Evolutionary conservation across 2,113 vertebrate genomes (phyloP), one percentile per base, ranked within the genome.

Genomic region (Sebastes schlegelii): DNA sequence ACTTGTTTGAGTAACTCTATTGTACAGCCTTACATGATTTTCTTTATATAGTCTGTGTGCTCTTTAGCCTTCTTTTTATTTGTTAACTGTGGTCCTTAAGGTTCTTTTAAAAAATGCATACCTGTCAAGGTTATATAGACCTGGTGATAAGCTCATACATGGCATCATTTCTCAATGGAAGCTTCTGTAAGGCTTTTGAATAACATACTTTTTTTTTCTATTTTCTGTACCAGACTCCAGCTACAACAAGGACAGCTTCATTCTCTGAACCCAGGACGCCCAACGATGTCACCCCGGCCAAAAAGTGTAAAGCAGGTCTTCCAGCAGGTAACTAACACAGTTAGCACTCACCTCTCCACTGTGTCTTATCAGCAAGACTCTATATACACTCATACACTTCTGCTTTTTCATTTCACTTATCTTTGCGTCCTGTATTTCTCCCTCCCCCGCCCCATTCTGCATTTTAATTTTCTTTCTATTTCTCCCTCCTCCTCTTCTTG

Each of bases 211-310:
- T 79, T 10, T 40, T 23, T 21, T 6, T 67, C 14, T 64, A 6
- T 43, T 54, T 17, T 78, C 21, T 67, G 9, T 40, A 16, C 43
- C 74, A 99, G 98, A 99, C 98, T 51, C 97, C 98, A 43, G 97
- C 96, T 21, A 90, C 97, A 0, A 98, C 97, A 88, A 96, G 98
- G 91, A 99, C 98, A 0, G 97, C 98, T 1, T 99, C 98, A 49
- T 99, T 99, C 93, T 99, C 98, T 0, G 98, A 99, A 86, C 93
- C 95, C 73, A 96, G 89, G 80, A 74, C 94, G 0, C 52, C 86
- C 12, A 96, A 95, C 14, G 97, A 97, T 0, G 93, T 94, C 73
- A 95, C 96, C 68, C 97, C 97, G 4, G 96, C 97, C 7, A 98
- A 97, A 93, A 98, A 96, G 82, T 91, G 94, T 57, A 97, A 98